A percentile compares a stretch with the other conserved stretches of the same genome.
Evolutionary conservation across 2,797 vertebrate species (phyloP).

Genomic region (Chrosomus eos): DNA sequence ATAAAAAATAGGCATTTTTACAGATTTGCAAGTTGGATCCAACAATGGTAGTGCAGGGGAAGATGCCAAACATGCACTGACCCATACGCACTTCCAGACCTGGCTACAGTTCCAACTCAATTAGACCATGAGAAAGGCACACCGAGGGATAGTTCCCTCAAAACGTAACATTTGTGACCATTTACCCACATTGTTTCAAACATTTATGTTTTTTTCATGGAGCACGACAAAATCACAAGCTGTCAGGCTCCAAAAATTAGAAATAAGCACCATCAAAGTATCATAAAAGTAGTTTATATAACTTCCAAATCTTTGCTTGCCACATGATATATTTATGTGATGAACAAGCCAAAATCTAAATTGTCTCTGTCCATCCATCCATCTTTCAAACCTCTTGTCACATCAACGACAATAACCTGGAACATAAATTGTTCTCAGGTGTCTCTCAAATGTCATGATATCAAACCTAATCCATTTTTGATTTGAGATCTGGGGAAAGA

Average conservation of each 20-base stretch:
- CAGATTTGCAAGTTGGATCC: constrained; percentile 11
- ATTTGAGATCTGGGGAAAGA: background rate
- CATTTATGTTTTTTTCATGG: background rate
- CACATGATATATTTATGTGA: background rate
- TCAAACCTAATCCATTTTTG: background rate
- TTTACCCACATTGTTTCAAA: background rate
- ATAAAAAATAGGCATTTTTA: constrained; percentile 20
- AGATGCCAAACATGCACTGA: constrained; percentile 1
- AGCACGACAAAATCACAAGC: background rate
- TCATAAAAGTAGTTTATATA: background rate
- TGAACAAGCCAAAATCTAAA: background rate
- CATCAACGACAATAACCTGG: background rate
- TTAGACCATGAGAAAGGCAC: background rate
- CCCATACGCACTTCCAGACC: background rate
- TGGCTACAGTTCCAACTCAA: background rate
- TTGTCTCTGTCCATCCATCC: background rate
- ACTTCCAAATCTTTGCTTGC: background rate
- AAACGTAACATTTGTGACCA: background rate
- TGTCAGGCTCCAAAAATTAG: background rate
- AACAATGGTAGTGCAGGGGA: background rate
- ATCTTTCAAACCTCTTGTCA: background rate
- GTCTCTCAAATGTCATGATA: background rate
- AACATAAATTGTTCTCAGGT: background rate
- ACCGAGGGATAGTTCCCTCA: background rate
- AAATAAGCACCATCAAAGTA: background rate